Base-by-base conservation (phyloP, 2,888 invertebrate species). In the Halictus ligatus region DNA sequence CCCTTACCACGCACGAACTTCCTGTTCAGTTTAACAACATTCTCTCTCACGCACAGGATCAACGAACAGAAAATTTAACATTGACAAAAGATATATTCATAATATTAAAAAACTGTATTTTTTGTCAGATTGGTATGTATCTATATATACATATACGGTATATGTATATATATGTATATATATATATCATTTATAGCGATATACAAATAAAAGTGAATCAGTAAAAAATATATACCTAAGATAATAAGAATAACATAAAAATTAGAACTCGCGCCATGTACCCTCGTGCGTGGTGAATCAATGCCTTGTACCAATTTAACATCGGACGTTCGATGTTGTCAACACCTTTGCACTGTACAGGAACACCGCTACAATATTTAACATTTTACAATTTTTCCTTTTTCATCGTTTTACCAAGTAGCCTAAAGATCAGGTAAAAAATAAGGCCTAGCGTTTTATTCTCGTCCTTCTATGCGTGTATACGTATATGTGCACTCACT, bases 341-440 rank as follows among this genome's bases (percentile, higher is more conserved):
- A 77, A 83, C 69, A 84, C 80, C 74, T 84, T 90, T 84, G 87
- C 88, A 88, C 75, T 83, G 84, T 85, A 86, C 91, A 89, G 88
- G 89, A 90, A 88, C 85, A 84, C 83, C 81, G 73, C 79, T 85
- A 84, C 81, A 85, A 78, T 77, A 80, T 77, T 83, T 73, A 74
- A 83, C 71, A 81, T 89, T 85, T 79, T 77, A 83, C 79, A 82
- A 72, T 73, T 15, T 83, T 85, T 43, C 40, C 12, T n/a, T 12
- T 71, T 71, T 71, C 69, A 69, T 71, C 69, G 13, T 43, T 80
- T 80, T 86, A 83, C 46, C 77, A 74, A 83, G 75, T 80, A 90
- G 89, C 87, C 89, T 91, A 89, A 88, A 89, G 87, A 88, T 89
- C 87, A 91, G 91, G 90, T 92, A 91, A 92, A 91, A 92, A 88